Evolutionary conservation across 2,888 invertebrate genomes (phyloP).

Genomic region (Pristionchus mayeri): DNA sequence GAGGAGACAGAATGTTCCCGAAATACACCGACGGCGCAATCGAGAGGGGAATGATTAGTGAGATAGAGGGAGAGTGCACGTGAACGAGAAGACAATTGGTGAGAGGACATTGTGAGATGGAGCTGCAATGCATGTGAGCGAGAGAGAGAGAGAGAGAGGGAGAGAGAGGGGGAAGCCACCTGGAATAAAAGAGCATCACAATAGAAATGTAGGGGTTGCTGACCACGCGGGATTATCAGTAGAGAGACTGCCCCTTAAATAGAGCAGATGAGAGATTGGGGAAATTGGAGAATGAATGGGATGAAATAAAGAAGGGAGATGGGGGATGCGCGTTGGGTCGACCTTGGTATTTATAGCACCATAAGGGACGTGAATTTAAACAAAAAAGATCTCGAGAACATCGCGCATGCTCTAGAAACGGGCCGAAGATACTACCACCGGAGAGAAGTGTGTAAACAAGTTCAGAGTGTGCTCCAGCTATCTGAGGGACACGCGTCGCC

Average conservation of each 20-base stretch:
- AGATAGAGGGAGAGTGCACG: slow-evolving; percentile 4
- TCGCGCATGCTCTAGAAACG: not conserved
- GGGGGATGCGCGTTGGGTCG: slow-evolving; percentile 3
- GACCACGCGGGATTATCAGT: slow-evolving; percentile 22
- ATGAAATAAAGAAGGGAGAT: not conserved
- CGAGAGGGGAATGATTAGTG: not conserved
- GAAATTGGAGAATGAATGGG: not conserved
- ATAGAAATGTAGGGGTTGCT: not conserved
- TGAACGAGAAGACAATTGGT: slow-evolving; percentile 5
- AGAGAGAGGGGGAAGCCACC: not conserved
- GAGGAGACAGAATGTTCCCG: slow-evolving; percentile 2
- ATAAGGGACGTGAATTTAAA: not conserved
- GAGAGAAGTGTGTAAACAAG: slow-evolving; percentile 41
- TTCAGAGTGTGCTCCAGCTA: slow-evolving; percentile 31
- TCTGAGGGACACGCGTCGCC: not conserved
- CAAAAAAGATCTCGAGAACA: slow-evolving; percentile 24
- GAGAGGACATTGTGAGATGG: slow-evolving; percentile 29
- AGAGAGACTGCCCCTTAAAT: not conserved
- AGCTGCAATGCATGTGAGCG: slow-evolving; percentile 13
- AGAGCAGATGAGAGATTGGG: not conserved
- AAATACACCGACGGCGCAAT: slow-evolving; percentile 18
- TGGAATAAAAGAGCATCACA: not conserved
- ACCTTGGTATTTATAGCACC: slow-evolving; percentile 36
- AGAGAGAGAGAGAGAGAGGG: too few relatives aligned
- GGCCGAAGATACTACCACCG: not conserved